Base-by-base conservation (phyloP, 2,113 vertebrate genomes). In the Symphodus melops region DNA sequence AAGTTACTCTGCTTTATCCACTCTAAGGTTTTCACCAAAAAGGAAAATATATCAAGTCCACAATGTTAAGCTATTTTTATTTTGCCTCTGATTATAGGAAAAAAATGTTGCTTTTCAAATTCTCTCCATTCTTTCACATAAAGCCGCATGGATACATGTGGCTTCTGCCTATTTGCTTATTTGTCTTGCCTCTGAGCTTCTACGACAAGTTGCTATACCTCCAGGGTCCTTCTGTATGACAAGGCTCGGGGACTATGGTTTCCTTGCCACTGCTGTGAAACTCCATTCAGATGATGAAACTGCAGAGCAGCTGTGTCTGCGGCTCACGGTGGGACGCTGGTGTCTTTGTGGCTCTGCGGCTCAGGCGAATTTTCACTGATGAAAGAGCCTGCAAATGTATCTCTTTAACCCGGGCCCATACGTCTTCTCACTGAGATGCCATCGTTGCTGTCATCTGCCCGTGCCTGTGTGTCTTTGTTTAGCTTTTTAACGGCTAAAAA, bases 231-330 rank as follows among this genome's bases (percentile, higher is more conserved):
- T 12, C 36, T 75, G 83, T 86, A 37, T 36, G 82, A 86, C 62
- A 56, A 57, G 77, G 77, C 77, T 83, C 19, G 14, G 77, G 84
- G 86, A 82, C 79, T 89, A 86, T 77, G 75, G 78, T 80, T 86
- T 79, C 66, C 80, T 73, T 75, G 78, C 84, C 81, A 83, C 91
- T 85, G 88, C 88, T 89, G 89, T 88, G 86, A 92, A 91, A 89
- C 83, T 87, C 85, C 85, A 92, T 90, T 91, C 79, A 81, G 87
- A 88, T 90, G 89, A 93, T 91, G 92, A 91, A 92, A 92, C 84
- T 84, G 88, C 10, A 12, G 74, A 70, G 83, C 86, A 77, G 86
- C 80, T 67, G 83, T 78, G 86, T 89, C 85, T 83, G 72, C 39
- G 48, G 87, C 75, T 91, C 88, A 88, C 80, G 85, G 82, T 88